These are phyloP conservation scores for Picus viridis DNA, from an alignment of 2,797 vertebrate genomes.

Conservation along the genomic window DNA sequence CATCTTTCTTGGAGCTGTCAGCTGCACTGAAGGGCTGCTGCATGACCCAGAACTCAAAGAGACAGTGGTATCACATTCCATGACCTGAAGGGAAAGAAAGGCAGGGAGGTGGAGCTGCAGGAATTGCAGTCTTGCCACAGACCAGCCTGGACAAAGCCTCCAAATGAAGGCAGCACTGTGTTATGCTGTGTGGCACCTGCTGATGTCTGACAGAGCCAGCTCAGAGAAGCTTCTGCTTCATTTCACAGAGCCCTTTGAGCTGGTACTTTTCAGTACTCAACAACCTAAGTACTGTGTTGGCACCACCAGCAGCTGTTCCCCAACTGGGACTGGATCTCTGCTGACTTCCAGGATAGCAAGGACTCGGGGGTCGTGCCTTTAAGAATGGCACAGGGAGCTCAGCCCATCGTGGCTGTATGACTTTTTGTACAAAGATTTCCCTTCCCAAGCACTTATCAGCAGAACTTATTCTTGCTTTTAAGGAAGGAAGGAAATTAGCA, in stretches of 20 bases:
- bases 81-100: background rate
- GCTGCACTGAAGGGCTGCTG: background rate
- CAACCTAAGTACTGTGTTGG: background rate
- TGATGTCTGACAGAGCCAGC: background rate
- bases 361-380: background rate
- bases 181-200: constrained; percentile 3
- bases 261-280: background rate
- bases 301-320: background rate
- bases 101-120: background rate
- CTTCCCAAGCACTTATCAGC: constrained; percentile 2
- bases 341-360: background rate
- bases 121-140: background rate
- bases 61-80: background rate
- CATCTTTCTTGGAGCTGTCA: constrained; percentile 13
- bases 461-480: constrained; percentile 19
- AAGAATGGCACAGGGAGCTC: background rate
- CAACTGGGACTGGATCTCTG: background rate
- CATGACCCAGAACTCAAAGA: background rate
- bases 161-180: background rate
- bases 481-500: constrained; percentile 46
- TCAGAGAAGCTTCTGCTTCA: constrained; percentile 8
- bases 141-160: background rate
- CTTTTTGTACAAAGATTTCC: background rate
- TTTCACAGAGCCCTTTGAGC: background rate
- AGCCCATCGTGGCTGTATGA: background rate